Base-by-base conservation (phyloP, 2,113 vertebrate genomes). In the Trichomycterus rosablanca region DNA sequence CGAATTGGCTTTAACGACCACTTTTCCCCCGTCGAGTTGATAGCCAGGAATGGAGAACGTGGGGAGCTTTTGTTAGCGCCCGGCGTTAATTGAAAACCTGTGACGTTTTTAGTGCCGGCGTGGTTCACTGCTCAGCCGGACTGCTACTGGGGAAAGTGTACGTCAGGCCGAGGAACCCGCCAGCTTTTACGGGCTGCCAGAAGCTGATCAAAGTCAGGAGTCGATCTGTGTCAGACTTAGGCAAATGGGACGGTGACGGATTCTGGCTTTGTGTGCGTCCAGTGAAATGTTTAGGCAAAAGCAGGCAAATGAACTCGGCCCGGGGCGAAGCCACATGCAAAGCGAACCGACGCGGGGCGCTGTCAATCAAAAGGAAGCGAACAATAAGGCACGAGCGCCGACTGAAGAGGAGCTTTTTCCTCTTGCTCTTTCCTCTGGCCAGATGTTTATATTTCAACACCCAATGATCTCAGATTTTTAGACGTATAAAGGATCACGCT, bases 261-360 rank as follows among this genome's bases (percentile, higher is more conserved):
- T 42, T 40, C 44, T 20, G 42, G 15, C 26, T 51, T 42, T 37
- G 35, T 66, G 67, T 53, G 44, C 12, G 49, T 5, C 30, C 72
- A 70, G 63, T 60, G 51, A 67, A 74, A 67, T 67, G 32, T 70
- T 66, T 63, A 67, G 42, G 55, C 63, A 74, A 67, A 68, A 42
- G 18, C 40, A 74, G 18, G 37, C 63, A 67, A 74, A 74, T 71
- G 12, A 67, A 57, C 22, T 11, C 34, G 52, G 58, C 30, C 16
- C n/a, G 16, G 22, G 28, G 32, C 42, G 18, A 51, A 11, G 42
- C 59, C 34, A 32, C 51, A 55, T 62, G 58, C 66, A 57, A 63
- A 68, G 63, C 52, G 48, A 49, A 32, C 52, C 4, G 32, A 43
- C 40, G 18, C 42, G 22, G 19, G 30, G 37, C 4, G 20, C 30